A percentile compares a stretch with the other conserved stretches of the same genome.
Evolutionary conservation across 2,113 vertebrate genomes (phyloP).

Genomic region (Seriola rivoliana): DNA sequence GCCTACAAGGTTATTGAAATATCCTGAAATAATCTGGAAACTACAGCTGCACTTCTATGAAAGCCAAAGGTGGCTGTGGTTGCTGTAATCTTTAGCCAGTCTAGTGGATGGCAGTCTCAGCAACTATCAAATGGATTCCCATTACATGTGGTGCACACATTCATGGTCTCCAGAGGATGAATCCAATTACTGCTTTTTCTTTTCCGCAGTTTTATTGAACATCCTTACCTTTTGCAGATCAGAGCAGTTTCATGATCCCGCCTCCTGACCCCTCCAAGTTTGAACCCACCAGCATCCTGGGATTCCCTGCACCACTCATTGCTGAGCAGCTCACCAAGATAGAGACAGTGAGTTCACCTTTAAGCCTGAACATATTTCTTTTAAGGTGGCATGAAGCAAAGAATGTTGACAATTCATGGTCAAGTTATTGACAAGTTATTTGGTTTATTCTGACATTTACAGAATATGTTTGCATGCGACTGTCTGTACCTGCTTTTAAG

Average conservation of each 20-base stretch:
- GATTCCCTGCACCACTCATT: constrained; percentile 85
- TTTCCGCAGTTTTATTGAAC: not conserved
- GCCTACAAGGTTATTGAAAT: too few species aligned
- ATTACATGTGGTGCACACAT: not conserved
- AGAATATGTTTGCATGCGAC: constrained; percentile 2
- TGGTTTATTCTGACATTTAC: not conserved
- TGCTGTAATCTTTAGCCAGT: too few species aligned
- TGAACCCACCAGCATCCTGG: constrained; percentile 84
- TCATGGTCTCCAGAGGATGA: not conserved
- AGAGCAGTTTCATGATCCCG: constrained; percentile 24
- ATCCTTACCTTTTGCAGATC: constrained; percentile 48
- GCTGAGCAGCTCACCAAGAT: constrained; percentile 92
- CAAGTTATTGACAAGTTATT: too few species aligned
- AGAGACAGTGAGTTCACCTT: constrained; percentile 85
- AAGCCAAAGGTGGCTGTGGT: not conserved
- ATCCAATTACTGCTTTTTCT: too few species aligned
- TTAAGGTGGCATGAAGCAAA: not conserved
- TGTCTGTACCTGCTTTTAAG: not conserved
- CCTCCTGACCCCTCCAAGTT: constrained; percentile 76
- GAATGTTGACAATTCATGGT: too few species aligned
- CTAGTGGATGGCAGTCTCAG: too few species aligned
- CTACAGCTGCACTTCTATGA: not conserved
- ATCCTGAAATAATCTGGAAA: not conserved
- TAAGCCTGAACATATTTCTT: not conserved
- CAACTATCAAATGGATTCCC: not conserved